A percentile compares a stretch with the other conserved stretches of the same genome.
phyloP scores from a whole-genome alignment of 1,140 invertebrate species.

The Dendroctonus ponderosae region DNA sequence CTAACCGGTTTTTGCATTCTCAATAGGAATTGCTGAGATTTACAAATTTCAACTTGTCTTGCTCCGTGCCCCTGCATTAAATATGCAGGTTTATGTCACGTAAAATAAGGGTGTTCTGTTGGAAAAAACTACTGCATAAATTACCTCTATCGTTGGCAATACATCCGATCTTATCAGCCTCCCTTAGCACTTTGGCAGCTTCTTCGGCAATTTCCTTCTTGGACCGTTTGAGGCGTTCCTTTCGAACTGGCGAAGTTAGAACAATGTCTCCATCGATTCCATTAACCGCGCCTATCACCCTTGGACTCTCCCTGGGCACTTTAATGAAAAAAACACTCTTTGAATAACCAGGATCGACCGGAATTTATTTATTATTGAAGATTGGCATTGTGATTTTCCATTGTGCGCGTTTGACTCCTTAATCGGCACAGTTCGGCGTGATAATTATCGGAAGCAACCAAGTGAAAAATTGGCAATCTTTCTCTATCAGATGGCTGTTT shows the following conservation, averaged over 20 bases:
- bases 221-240: slow-evolving; percentile 64
- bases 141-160: slow-evolving; percentile 49
- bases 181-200: slow-evolving; percentile 66
- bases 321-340: slow-evolving; percentile 36
- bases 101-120: too few species aligned
- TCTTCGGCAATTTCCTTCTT: slow-evolving; percentile 68
- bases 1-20: too few species aligned
- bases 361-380: not conserved
- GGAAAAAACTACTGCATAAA: not conserved
- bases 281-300: slow-evolving; percentile 36
- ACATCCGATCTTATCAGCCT: slow-evolving; percentile 64
- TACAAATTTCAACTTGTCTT: too few species aligned
- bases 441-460: slow-evolving; percentile 1
- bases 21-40: too few species aligned
- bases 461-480: slow-evolving; percentile 5
- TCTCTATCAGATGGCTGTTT: not conserved
- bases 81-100: too few species aligned
- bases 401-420: not conserved
- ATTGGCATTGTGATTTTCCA: not conserved
- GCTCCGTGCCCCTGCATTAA: too few species aligned
- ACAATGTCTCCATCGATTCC: slow-evolving; percentile 46
- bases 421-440: not conserved
- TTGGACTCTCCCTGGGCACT: slow-evolving; percentile 44
- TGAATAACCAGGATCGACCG: not conserved
- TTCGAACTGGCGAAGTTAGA: slow-evolving; percentile 57